Base-by-base conservation (phyloP, 2,888 invertebrate genomes). In the Lasioglossum marginatum region DNA sequence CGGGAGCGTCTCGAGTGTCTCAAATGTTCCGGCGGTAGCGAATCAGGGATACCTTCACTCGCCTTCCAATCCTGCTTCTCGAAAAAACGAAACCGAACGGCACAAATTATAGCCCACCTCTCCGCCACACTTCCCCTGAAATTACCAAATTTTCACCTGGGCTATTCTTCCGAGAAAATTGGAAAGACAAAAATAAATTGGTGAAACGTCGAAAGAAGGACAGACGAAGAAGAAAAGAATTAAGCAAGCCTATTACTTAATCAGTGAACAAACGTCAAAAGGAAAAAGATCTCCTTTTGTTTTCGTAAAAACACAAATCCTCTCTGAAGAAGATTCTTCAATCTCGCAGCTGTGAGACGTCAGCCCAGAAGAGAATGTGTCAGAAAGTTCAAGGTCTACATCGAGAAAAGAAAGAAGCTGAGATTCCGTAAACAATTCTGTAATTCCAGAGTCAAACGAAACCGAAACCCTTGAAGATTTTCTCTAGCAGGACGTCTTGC, bases 1-100 rank as follows among this genome's bases (percentile, higher is more conserved):
- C 85, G 75, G 34, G 37, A 71, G 85, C 73, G 57, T 83, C 73
- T 81, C 78, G n/a, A 19, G 70, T 74, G 40, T 74, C 66, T 34
- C 72, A 23, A 45, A 63, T 45, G 43, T 48, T 73, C 57, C 40
- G 37, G 52, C 45, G 60, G 45, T 60, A 68, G 27, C 45, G 75
- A 60, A 37, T 74, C 75, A 27, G 34, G 40, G n/a, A 45, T 40
- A n/a, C 45, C 14, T 43, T 34, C 34, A 10, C 48, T 19, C 16
- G 3, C 31, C 40, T 45, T 34, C 19, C 34, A 31, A 43, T 63
- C 72, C 3, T 16, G 34, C 19, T 68, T 12, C 37, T 10, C 12
- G 37, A 68, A 68, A 68, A 68, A 68, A 23, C 23, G 23, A n/a
- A 37, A 68, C 34, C 66, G 66, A 60, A 27, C 34, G 19, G 37